phyloP scores from a whole-genome alignment of 2,797 vertebrate species.

The Loriculus beryllinus region DNA sequence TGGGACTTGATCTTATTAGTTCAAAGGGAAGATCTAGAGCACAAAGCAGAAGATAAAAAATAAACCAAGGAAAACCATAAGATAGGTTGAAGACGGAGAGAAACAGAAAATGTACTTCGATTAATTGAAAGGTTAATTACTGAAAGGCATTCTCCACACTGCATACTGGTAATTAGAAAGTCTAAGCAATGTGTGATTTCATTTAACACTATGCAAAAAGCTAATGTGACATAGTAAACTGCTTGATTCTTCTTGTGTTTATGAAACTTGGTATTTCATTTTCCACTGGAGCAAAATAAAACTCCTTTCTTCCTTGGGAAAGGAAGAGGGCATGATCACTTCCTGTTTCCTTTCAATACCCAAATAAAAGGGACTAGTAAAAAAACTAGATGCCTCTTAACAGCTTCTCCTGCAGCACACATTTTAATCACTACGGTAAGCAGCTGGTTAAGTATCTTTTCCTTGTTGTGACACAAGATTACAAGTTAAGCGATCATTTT shows the following conservation, averaged over 20 bases:
- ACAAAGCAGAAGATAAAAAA: not conserved
- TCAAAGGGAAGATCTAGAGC: not conserved
- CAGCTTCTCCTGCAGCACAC: not conserved
- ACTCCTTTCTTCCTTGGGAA: not conserved
- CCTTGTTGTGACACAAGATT: not conserved
- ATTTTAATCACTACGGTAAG: not conserved
- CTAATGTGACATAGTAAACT: not conserved
- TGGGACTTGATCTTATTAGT: not conserved
- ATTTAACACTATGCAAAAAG: not conserved
- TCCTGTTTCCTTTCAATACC: not conserved
- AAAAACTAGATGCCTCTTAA: not conserved
- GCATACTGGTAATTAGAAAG: not conserved
- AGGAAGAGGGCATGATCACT: not conserved
- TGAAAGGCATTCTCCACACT: not conserved
- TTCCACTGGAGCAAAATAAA: not conserved
- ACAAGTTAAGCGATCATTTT: not conserved
- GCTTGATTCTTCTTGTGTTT: not conserved
- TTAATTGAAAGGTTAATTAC: constrained; percentile 43
- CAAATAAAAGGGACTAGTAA: not conserved
- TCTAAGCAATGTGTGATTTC: not conserved
- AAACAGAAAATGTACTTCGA: not conserved
- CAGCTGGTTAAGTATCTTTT: not conserved
- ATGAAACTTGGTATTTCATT: not conserved
- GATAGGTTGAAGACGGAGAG: not conserved
- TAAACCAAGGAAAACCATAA: not conserved